Base-by-base conservation (phyloP, 2,888 invertebrate genomes). In the Crocallis elinguaria region DNA sequence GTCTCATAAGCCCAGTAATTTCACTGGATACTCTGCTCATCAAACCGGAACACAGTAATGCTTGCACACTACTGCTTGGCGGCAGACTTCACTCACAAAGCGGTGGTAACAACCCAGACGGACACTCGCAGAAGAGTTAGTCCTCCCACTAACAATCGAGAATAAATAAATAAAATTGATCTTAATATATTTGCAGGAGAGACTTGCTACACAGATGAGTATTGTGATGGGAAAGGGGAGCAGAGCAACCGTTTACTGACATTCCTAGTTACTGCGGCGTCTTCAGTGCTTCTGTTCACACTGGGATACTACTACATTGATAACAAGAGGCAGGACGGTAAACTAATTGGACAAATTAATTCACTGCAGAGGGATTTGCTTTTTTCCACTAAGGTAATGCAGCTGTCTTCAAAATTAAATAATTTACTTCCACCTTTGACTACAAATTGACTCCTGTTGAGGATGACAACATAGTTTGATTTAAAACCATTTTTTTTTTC, bases 221-320 rank as follows among this genome's bases (percentile, higher is more conserved):
- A 82, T 62, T 88, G 86, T 58, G 91, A 92, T 56, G 87, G 87
- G 11, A 79, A 78, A 61, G 74, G 75, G 19, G 76, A 80, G 4
- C 77, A 82, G 13, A 80, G 73, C 50, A 92, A 92, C 60, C 86
- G 93, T 12, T 66, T 93, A 1, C 71, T 95, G 9, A 90, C 93
- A 0, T 94, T 93, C 75, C 84, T 95, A 23, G 73, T 92, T 9
- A 92, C 95, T 38, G 94, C 95, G n/a, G 95, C 95, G 2, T 83
- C 93, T n/a, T 94, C 95, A 0, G 93, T 95, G 0, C 86, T 96
- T 5, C 79, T 95, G 41, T 96, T 97, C 72, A 93, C 94, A 12
- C 92, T 96, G 53, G 95, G 95, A 14, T 95, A 96, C 82, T 95
- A 96, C 78, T 94, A 95, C 66, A 94, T 96, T 57, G 96, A 96